A percentile compares a stretch with the other conserved stretches of the same genome.
Evolutionary conservation across 1,140 invertebrate species (phyloP).

Genomic region (Dendroctonus ponderosae): DNA sequence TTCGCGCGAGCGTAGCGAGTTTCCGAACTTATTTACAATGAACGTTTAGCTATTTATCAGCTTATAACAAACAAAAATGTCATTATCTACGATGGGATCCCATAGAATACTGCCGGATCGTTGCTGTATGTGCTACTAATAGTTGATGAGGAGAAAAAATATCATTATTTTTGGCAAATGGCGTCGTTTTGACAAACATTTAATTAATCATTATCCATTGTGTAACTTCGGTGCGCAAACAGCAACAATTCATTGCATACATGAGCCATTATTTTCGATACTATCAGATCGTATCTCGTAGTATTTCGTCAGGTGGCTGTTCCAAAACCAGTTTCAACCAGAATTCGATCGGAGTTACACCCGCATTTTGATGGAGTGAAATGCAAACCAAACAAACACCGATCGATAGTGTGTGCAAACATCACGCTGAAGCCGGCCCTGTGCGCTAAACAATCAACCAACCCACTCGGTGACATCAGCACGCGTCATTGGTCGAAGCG

Average conservation of each 20-base stretch:
- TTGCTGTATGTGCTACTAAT: not conserved
- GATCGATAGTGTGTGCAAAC: too few species aligned
- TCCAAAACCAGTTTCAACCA: too few species aligned
- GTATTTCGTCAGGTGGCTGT: too few species aligned
- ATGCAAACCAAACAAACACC: too few species aligned
- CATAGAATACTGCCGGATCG: not conserved
- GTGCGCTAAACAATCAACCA: too few species aligned
- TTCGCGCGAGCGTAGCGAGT: not conserved
- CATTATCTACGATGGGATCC: constrained; percentile 6
- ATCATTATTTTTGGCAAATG: not conserved
- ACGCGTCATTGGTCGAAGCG: too few species aligned
- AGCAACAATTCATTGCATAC: not conserved
- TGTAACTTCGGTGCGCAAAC: not conserved
- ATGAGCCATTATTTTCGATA: not conserved
- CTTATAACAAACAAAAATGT: constrained; percentile 10
- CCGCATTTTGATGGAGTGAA: too few species aligned
- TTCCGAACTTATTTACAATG: constrained; percentile 9
- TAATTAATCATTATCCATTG: not conserved
- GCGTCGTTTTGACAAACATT: not conserved
- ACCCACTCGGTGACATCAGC: too few species aligned
- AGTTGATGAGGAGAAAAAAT: not conserved
- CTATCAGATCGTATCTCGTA: too few species aligned
- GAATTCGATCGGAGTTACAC: too few species aligned
- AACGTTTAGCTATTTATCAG: not conserved
- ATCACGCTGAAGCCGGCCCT: too few species aligned